Evolutionary conservation across 2,113 vertebrate species (phyloP).

Genomic region (Asarcornis scutulata): DNA sequence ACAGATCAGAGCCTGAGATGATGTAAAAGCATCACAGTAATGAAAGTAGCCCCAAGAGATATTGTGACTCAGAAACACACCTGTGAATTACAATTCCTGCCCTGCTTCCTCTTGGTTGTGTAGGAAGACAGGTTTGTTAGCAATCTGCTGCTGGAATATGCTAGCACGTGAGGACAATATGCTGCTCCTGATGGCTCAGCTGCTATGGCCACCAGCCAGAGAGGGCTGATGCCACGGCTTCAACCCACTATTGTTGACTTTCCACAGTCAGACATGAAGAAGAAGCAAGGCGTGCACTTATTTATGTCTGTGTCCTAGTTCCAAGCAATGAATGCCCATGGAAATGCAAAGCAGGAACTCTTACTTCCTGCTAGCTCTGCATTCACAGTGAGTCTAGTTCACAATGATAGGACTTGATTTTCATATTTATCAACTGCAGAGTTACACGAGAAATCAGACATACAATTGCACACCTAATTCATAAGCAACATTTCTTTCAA

Average conservation of each 20-base stretch:
- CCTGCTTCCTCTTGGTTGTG: background rate
- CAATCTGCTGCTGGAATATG: background rate
- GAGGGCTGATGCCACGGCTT: background rate
- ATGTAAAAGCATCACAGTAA: background rate
- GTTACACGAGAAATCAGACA: background rate
- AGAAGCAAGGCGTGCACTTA: rapidly evolving
- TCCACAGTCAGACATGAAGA: background rate
- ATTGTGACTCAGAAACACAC: background rate
- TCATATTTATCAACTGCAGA: background rate
- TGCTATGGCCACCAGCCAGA: background rate
- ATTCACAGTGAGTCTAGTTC: background rate
- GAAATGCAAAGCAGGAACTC: rapidly evolving
- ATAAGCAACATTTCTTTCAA: background rate
- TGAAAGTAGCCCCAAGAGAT: background rate
- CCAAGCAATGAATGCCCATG: rapidly evolving
- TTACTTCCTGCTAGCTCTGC: rapidly evolving
- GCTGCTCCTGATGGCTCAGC: background rate
- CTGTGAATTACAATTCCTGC: background rate
- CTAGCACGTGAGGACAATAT: rapidly evolving
- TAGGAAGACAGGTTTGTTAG: background rate
- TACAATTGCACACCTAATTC: background rate
- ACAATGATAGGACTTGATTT: background rate
- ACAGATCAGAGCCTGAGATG: background rate
- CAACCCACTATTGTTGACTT: background rate
- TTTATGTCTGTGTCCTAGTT: rapidly evolving